Evolutionary conservation across 2,888 invertebrate species (phyloP), one percentile per base, ranked within the genome.

Genomic region (Rhodophaea formosa): DNA sequence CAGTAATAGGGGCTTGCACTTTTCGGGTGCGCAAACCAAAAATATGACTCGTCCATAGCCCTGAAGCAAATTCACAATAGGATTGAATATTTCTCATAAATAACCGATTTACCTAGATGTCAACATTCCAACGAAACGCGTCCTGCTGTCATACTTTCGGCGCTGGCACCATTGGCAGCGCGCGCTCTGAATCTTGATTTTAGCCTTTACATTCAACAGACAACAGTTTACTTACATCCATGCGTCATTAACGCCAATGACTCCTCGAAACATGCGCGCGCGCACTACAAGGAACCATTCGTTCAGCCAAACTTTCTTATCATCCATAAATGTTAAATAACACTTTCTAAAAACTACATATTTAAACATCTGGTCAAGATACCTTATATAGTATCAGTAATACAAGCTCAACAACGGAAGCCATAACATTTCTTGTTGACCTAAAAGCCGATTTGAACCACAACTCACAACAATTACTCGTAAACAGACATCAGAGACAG

Each of bases 371-470:
- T 29, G 16, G 1, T 8, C 10, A 1, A 3, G 6, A 39, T 39
- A 46, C 15, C 7, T 42, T 15, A 10, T 12, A 16, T 12, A 47
- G 8, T 30, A 54, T 32, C 44, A 35, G 3, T 43, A 61, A 60
- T 57, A 56, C 57, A 56, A 53, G 47, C 45, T 32, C 47, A 52
- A 32, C 63, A 61, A 68, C 71, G 70, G 75, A 74, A 66, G 66
- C 61, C 45, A 54, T 49, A 52, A 64, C 49, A 54, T 14, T 53
- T 46, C 55, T 53, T 56, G 71, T 67, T 71, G 80, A 81, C 80
- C 81, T 68, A 71, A 68, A 80, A 83, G 68, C 79, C 79, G 77
- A 81, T 72, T 75, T 78, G 69, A 67, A 68, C 65, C 67, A 70
- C 70, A 70, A 72, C 62, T 66, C 66, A 72, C 78, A 77, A 72